Evolutionary conservation across 2,888 invertebrate species (phyloP).

Genomic region (Rhyacophila evoluta): DNA sequence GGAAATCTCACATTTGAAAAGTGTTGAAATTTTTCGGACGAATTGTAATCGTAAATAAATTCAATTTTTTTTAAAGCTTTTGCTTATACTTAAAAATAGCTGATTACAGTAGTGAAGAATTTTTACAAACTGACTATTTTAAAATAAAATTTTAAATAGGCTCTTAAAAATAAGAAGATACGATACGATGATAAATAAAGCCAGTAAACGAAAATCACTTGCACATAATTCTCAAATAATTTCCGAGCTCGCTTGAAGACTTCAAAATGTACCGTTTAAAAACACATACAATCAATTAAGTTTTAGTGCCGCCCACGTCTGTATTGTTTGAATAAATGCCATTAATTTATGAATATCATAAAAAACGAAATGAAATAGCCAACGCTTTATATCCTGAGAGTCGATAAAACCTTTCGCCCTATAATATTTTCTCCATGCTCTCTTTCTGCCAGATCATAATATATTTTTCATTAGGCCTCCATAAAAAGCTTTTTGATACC

Average conservation of each 20-base stretch:
- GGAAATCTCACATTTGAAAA: too few relatives aligned
- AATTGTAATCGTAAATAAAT: too few relatives aligned
- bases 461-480: constrained; percentile 10
- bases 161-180: too few relatives aligned
- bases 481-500: constrained; percentile 9
- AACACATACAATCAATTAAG: not conserved
- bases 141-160: too few relatives aligned
- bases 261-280: not conserved
- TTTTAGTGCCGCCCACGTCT: not conserved
- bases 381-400: not conserved
- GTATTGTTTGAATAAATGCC: constrained; percentile 9
- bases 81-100: too few relatives aligned
- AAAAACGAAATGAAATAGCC: constrained; percentile 2
- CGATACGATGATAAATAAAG: too few relatives aligned
- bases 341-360: constrained; percentile 22
- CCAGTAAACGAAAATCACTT: too few relatives aligned
- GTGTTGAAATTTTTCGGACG: too few relatives aligned
- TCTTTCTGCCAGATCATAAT: not conserved
- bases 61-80: too few relatives aligned
- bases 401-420: not conserved
- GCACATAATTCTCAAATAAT: too few relatives aligned
- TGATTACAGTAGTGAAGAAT: too few relatives aligned
- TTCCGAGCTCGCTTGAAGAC: not conserved
- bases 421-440: not conserved
- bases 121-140: too few relatives aligned